phyloP scores from a whole-genome alignment of 1,140 invertebrate genomes.

The Rhagoletis zephyria region DNA sequence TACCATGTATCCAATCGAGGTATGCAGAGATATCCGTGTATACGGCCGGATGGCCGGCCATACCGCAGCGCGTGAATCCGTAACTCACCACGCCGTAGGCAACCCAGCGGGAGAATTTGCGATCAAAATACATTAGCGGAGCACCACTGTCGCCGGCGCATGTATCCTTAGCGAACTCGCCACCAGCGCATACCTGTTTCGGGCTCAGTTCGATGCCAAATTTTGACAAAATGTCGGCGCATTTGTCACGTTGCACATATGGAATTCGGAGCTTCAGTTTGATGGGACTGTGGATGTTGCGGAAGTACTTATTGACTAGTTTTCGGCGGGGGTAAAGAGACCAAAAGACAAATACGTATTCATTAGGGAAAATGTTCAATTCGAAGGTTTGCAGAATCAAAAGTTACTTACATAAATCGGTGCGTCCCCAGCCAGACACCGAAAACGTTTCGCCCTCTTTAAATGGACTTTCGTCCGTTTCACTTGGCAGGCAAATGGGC shows the following conservation, averaged over 20 bases:
- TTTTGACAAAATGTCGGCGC: conserved; percentile 65
- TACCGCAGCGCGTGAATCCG: conserved; percentile 77
- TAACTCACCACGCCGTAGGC: conserved; percentile 77
- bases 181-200: conserved; percentile 80
- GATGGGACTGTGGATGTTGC: conserved; percentile 70
- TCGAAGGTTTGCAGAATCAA: neutral
- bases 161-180: conserved; percentile 78
- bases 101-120: conserved; percentile 71
- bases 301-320: conserved; percentile 70
- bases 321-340: neutral
- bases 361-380: too few species aligned
- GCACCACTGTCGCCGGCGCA: conserved; percentile 80
- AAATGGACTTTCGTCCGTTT: conserved; percentile 71
- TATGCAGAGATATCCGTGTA: conserved; percentile 75
- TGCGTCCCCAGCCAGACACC: conserved; percentile 88
- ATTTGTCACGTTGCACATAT: conserved; percentile 67
- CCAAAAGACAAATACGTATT: neutral
- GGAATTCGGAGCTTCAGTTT: conserved; percentile 71
- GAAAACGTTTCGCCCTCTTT: conserved; percentile 76
- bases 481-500: conserved; percentile 84
- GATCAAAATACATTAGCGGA: conserved; percentile 74
- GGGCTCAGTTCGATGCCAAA: conserved; percentile 73
- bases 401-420: conserved; percentile 75
- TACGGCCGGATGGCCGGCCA: conserved; percentile 76
- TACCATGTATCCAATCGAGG: conserved; percentile 73